Base-by-base conservation (phyloP, 2,888 invertebrate genomes). In the Cepaea hortensis region DNA sequence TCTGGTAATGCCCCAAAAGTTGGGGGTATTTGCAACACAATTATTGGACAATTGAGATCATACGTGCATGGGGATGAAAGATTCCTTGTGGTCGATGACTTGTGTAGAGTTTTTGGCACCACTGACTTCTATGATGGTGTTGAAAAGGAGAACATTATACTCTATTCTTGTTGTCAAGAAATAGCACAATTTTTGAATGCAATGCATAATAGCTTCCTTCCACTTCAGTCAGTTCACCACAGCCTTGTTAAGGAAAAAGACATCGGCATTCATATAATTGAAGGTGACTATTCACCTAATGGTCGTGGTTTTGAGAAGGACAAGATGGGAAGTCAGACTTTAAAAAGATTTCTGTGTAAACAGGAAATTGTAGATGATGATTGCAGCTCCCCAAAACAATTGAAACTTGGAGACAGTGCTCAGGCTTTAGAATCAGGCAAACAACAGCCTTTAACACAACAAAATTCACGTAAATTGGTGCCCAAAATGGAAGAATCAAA, bases 211-310 rank as follows among this genome's bases (percentile, higher is more conserved):
- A 68, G 55, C 20, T 84, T 84, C 65, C 35, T 73, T n/a, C 73
- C 79, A n/a, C 65, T 87, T 55, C 46, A 70, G 13, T 81, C 87
- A 20, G 55, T 61, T 2, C 77, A 73, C 48, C 23, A 84, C 48
- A 80, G 84, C 70, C 81, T 87, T 46, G 81, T 87, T n/a, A 87
- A 87, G 61, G 84, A 84, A 70, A 87, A 87, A 81, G 87, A 87
- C 55, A 81, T 87, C 50, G 87, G 87, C 18, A 73, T 76, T n/a
- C 76, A 87, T 20, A 48, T 81, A 70, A 83, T 70, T 11, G 86
- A 79, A 23, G 62, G 61, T 9, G 65, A 73, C 35, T 75, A 80
- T 84, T 35, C 61, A 35, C 80, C 85, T 80, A 80, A 15, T 15
- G 68, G 1, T 13, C 11, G 46, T 46, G 70, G 46, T 77, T 61